Evolutionary conservation across 2,888 invertebrate genomes (phyloP), one percentile per base, ranked within the genome.

Genomic region (Netelia inedita): DNA sequence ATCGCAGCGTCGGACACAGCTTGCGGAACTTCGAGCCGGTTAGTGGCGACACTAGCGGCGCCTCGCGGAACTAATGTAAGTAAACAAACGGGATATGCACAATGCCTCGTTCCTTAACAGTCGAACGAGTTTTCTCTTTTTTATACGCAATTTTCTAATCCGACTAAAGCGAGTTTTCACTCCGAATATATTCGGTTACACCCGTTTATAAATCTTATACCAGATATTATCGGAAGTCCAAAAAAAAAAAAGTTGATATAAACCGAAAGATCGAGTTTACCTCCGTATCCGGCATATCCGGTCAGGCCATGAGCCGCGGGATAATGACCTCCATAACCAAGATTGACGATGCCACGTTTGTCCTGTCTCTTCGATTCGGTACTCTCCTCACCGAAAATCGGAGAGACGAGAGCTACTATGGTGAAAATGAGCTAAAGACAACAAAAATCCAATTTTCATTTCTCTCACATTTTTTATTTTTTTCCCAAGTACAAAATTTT

Each of bases 301-400:
- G 86, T 80, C 21, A 80, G 72, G 10, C 88, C 85, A 16, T 84
- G 87, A 61, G 74, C 79, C 14, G 71, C 86, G 9, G 82, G 79
- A 71, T 86, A 85, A 73, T 75, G 76, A 63, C 82, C 79, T 11
- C 88, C 88, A 72, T 89, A 89, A 59, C 89, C 91, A n/a, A 89
- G 74, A 28, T 87, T 86, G 41, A 85, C 69, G 43, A 90, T 61
- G 50, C 91, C 92, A 87, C 92, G 82, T 61, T 92, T 92, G 8
- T 91, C 91, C 11, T 89, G 87, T 72, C 82, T 89, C 80, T 91
- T 92, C 6, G 86, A 72, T 21, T 89, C 91, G 1, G 83, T 53
- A 21, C 80, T 84, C 72, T 89, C 91, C 61, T 91, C 89, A 19
- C 88, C 89, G 53, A 87, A 90, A n/a, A 89, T 88, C 8, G 92